Evolutionary conservation across 2,113 vertebrate genomes (phyloP).

Genomic region (Anoura caudifer): DNA sequence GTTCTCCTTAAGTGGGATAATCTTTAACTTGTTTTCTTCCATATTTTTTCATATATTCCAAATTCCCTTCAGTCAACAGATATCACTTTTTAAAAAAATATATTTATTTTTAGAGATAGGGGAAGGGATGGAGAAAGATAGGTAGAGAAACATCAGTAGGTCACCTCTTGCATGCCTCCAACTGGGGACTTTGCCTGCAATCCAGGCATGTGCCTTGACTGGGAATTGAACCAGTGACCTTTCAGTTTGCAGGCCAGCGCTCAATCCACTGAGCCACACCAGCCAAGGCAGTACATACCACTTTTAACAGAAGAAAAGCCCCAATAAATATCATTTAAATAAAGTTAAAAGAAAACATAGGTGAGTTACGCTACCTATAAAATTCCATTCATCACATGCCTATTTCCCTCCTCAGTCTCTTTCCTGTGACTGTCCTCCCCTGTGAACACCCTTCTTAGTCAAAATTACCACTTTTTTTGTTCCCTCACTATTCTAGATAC

Average conservation of each 20-base stretch:
- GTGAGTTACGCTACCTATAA: not conserved
- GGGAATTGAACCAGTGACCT: no score
- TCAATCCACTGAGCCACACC: no score
- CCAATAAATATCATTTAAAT: not conserved
- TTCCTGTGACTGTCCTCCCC: not conserved
- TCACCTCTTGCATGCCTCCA: no score
- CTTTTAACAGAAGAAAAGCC: not conserved
- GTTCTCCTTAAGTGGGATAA: not conserved
- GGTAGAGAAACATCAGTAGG: no score
- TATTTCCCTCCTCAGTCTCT: not conserved
- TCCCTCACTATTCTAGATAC: not conserved
- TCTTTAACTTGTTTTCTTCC: not conserved
- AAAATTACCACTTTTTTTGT: not conserved
- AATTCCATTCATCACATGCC: not conserved
- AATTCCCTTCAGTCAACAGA: not conserved
- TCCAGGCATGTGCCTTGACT: no score
- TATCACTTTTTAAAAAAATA: not conserved
- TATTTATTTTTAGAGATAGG: no score
- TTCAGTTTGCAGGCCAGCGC: no score
- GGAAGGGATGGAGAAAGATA: no score
- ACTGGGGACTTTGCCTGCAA: no score
- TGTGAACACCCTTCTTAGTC: not conserved
- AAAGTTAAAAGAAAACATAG: slow-evolving; percentile 15
- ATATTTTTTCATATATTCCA: not conserved
- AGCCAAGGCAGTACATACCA: not conserved